Base-by-base conservation (phyloP, 2,888 invertebrate genomes). In the Nomada lathburiana region DNA sequence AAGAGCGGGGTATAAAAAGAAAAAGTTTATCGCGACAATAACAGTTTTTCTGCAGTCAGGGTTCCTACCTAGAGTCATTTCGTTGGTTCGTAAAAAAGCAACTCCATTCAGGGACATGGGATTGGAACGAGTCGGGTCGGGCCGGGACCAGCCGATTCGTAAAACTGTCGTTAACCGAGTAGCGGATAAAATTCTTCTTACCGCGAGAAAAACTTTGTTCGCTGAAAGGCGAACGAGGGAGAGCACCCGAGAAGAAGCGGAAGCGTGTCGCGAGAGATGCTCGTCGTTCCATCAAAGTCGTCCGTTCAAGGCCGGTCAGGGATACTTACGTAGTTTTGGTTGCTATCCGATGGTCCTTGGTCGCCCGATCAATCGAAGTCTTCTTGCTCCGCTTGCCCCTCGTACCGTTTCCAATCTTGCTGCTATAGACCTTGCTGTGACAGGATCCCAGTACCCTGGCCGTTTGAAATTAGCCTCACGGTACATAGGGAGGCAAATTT, bases 161-260 rank as follows among this genome's bases (percentile, higher is more conserved):
- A 60, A 77, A 84, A 85, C 77, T 84, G 77, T 72, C 80, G 86
- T 86, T 85, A 85, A 85, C 86, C 82, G 77, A 80, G 82, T 78
- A 65, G 50, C 55, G 69, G 85, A 77, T 82, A 86, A 86, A 85
- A 85, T 76, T 78, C 84, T 87, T 87, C 86, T 80, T 76, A 69
- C 62, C 75, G 63, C 50, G 77, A 63, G 81, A 87, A 82, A 85
- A 85, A 86, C 60, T 86, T 85, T 73, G 76, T 73, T 67, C 77
- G 53, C 42, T 59, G 50, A 57, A 77, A 68, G 76, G 65, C 64
- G 62, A 52, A 60, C 60, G 16, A 64, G 44, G 52, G 77, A 42
- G 18, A 47, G 23, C 26, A 60, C 50, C 36, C 62, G 67, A 47
- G 36, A 50, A 68, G 67, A 76, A 73, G 64, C 67, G 74, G 68